Conservation (phyloP, 2,797 vertebrate genomes). For the Channa striata region DNA sequence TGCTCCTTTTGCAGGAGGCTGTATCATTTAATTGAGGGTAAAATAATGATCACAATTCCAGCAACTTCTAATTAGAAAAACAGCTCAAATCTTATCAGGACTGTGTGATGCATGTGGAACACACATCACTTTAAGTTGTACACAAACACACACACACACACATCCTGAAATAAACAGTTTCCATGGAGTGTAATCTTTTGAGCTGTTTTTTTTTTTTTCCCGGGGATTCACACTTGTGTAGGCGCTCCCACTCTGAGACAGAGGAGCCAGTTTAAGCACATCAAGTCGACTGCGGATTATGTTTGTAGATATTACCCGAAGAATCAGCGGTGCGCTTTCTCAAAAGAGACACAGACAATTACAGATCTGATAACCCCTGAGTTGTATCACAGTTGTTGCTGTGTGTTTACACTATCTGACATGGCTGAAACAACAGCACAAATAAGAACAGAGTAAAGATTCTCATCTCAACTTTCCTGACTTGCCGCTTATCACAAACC, state of each 20-base stretch:
- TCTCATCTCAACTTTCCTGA: conserved; percentile 76
- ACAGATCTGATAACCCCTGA: conserved; percentile 81
- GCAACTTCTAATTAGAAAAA: conserved; percentile 88
- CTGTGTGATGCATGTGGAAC: conserved; percentile 75
- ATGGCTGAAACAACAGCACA: conserved; percentile 78
- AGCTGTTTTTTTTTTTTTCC: conserved; percentile 17
- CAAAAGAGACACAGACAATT: conserved; percentile 81
- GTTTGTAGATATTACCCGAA: conserved; percentile 76
- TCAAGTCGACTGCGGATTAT: conserved; percentile 75
- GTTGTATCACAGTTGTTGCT: conserved; percentile 70
- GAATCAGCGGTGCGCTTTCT: conserved; percentile 74
- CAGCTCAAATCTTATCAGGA: conserved; percentile 85
- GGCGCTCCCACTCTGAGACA: conserved; percentile 56
- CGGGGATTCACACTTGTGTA: conserved; percentile 38
- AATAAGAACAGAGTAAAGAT: conserved; percentile 72
- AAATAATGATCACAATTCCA: conserved; percentile 86
- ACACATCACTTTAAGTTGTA: conserved; percentile 51
- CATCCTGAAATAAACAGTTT: conserved; percentile 55
- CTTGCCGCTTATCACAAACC: conserved; percentile 71
- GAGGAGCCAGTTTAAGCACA: conserved; percentile 68
- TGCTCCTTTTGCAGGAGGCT: conserved; percentile 78
- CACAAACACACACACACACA: conserved; percentile 39
- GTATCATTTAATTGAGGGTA: conserved; percentile 87
- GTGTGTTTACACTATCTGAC: conserved; percentile 80
- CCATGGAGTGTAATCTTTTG: conserved; percentile 30